These are phyloP conservation scores for Acheta domesticus DNA, from an alignment of 2,888 invertebrate species.

Conservation along the genomic window DNA sequence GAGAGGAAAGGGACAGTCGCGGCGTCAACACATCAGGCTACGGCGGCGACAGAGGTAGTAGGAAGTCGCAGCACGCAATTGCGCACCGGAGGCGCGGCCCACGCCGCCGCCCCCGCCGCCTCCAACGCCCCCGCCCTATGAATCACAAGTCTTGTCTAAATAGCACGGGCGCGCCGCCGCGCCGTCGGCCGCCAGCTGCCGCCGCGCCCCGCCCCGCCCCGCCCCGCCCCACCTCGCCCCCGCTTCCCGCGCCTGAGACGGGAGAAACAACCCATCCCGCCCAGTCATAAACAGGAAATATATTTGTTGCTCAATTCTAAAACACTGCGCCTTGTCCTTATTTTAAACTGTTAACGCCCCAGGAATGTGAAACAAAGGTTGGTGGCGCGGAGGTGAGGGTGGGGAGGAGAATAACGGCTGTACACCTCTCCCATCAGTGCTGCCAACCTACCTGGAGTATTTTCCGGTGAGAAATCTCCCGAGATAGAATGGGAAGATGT, in stretches of 20 bases:
- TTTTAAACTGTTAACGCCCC: conserved; percentile 8
- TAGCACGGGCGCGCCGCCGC: neutral
- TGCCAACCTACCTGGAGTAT: no score
- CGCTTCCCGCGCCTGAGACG: neutral
- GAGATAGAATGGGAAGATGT: no score
- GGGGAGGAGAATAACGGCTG: no score
- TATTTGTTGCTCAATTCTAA: conserved; percentile 9
- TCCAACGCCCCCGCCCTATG: neutral
- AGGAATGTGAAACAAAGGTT: neutral
- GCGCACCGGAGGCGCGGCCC: neutral
- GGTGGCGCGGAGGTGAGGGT: no score
- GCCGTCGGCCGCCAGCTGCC: neutral
- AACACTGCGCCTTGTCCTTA: neutral
- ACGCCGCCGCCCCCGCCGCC: neutral
- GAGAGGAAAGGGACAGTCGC: no score
- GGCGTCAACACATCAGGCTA: no score
- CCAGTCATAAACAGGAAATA: conserved; percentile 18
- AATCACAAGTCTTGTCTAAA: conserved; percentile 18
- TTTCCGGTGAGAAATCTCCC: no score
- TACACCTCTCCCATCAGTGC: no score
- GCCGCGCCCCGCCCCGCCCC: neutral
- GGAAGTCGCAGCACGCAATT: conserved; percentile 1
- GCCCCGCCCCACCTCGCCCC: neutral
- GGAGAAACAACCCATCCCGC: neutral
- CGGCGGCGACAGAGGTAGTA: neutral